Evolutionary conservation across 1,140 invertebrate species (phyloP).

Genomic region (Leptinotarsa texana): DNA sequence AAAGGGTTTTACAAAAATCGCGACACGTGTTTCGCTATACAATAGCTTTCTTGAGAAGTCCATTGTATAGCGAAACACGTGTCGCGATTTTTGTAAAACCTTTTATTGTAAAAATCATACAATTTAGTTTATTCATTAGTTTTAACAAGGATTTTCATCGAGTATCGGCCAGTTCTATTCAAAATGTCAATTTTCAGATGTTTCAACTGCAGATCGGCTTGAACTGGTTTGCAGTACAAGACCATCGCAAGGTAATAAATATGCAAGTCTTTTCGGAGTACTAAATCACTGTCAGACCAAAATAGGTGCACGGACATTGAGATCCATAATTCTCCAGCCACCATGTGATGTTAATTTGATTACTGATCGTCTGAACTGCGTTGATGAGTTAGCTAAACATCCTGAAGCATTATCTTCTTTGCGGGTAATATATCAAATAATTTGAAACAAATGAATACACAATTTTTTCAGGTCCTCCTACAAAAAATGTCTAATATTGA

Average conservation of each 20-base stretch:
- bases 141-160: no score
- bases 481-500: constrained; percentile 55
- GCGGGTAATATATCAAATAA: constrained; percentile 30
- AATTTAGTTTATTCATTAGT: no score
- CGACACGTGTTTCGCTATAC: no score
- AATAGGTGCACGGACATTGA: constrained; percentile 74
- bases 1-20: no score
- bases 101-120: no score
- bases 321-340: constrained; percentile 84
- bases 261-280: constrained; percentile 70
- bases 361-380: constrained; percentile 68
- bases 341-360: constrained; percentile 69
- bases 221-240: constrained; percentile 70
- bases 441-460: constrained; percentile 9
- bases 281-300: constrained; percentile 80
- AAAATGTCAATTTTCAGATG: constrained; percentile 58
- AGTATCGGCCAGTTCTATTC: no score
- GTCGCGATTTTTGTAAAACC: no score
- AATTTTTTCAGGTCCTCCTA: constrained; percentile 39
- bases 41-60: no score
- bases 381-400: constrained; percentile 74
- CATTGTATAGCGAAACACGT: no score
- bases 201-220: constrained; percentile 70
- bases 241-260: constrained; percentile 55
- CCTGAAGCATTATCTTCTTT: constrained; percentile 62